These are phyloP conservation scores for Tinamus major DNA, from an alignment of 2,797 vertebrate genomes.

Conservation along the genomic window DNA sequence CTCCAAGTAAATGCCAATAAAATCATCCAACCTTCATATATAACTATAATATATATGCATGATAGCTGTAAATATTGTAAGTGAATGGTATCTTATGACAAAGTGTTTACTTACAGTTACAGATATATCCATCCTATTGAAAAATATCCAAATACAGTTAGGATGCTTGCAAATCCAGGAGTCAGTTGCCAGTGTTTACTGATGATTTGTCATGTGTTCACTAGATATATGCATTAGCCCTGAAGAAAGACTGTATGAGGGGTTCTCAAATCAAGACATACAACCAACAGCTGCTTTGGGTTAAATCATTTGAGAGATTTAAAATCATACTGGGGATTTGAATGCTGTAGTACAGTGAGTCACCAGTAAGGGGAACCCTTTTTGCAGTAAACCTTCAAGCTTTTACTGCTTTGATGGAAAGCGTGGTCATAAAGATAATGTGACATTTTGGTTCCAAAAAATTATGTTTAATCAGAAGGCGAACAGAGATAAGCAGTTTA, in stretches of 20 bases:
- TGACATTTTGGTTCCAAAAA: constrained; percentile 78
- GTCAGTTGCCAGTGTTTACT: constrained; percentile 71
- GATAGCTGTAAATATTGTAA: neutral
- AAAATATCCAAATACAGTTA: constrained; percentile 20
- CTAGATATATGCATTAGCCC: constrained; percentile 60
- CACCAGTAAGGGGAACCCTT: constrained; percentile 80
- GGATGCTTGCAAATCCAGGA: constrained; percentile 47
- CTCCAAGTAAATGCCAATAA: neutral
- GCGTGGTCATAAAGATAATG: constrained; percentile 57
- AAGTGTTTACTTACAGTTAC: neutral
- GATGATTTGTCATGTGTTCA: constrained; percentile 66
- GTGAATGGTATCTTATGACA: neutral
- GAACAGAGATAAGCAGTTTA: constrained; percentile 74
- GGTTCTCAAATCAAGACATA: neutral
- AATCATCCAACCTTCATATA: neutral
- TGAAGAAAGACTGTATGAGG: constrained; percentile 13
- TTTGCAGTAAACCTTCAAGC: constrained; percentile 78
- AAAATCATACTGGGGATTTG: neutral
- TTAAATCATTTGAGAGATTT: constrained; percentile 19
- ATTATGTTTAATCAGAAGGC: constrained; percentile 78
- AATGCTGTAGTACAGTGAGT: constrained; percentile 51
- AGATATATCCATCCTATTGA: neutral
- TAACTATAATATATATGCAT: neutral
- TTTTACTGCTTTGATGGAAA: constrained; percentile 62
- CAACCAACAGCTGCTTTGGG: constrained; percentile 59